Evolutionary conservation across 2,113 vertebrate genomes (phyloP).

Genomic region (Ia io): DNA sequence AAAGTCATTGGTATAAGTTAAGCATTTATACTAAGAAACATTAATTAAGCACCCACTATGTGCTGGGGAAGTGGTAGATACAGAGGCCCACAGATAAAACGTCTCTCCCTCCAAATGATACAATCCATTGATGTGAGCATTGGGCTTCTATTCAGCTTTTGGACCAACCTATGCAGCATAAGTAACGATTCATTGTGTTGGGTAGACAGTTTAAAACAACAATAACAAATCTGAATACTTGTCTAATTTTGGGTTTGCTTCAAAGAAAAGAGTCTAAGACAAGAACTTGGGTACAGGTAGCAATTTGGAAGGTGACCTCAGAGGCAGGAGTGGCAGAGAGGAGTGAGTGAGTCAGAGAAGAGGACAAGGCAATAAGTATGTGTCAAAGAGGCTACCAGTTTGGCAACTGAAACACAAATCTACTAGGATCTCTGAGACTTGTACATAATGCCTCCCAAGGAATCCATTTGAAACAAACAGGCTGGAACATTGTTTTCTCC

Average conservation of each 20-base stretch:
- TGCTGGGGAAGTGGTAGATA: not conserved
- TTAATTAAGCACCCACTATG: not conserved
- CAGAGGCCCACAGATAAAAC: not conserved
- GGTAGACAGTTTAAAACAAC: not conserved
- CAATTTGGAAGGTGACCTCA: not conserved
- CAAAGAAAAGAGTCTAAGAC: not conserved
- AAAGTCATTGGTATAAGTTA: not conserved
- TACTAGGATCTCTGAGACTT: not conserved
- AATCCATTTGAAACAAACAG: not conserved
- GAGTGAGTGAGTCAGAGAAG: not conserved
- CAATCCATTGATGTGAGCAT: not conserved
- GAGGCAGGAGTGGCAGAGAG: not conserved
- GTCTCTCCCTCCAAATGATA: not conserved
- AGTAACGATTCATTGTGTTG: not conserved
- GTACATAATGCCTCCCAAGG: not conserved
- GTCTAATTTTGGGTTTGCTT: not conserved
- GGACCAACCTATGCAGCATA: not conserved
- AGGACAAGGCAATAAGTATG: not conserved
- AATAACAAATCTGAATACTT: not conserved
- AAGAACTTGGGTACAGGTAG: not conserved
- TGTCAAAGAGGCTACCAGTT: not conserved
- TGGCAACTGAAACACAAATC: not conserved
- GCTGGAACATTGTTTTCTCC: not conserved
- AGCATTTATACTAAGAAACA: constrained; percentile 4
- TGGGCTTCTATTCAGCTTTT: not conserved